These are phyloP conservation scores for Myrmophylax atrothorax DNA, from an alignment of 2,113 vertebrate genomes.

Conservation along the genomic window DNA sequence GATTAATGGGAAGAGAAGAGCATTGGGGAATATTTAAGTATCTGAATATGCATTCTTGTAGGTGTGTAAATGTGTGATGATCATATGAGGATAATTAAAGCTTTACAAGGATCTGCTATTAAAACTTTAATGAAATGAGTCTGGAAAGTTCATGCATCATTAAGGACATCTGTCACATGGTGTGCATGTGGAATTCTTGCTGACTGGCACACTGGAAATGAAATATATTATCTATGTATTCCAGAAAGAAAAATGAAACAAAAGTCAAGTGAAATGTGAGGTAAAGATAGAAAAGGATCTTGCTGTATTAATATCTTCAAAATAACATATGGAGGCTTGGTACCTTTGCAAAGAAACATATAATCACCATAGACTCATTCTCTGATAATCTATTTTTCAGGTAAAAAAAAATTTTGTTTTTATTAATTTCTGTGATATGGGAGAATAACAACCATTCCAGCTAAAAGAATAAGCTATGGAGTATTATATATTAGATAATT, in stretches of 20 bases:
- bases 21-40: neutral
- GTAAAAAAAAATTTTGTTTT: neutral
- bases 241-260: neutral
- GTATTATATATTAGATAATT: neutral
- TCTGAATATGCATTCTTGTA: neutral
- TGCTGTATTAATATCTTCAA: neutral
- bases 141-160: slow-evolving; percentile 31
- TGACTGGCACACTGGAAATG: neutral
- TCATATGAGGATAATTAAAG: neutral
- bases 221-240: neutral
- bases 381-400: neutral
- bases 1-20: neutral
- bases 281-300: neutral
- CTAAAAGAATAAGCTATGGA: neutral
- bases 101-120: neutral
- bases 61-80: neutral
- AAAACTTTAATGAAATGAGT: slow-evolving; percentile 39
- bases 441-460: neutral
- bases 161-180: slow-evolving; percentile 23
- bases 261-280: neutral
- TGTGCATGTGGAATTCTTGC: neutral
- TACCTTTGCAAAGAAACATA: neutral
- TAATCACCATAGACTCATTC: neutral
- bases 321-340: neutral
- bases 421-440: neutral